Conservation (phyloP, 2,113 vertebrate species). For the Phylloscopus whistleri region DNA sequence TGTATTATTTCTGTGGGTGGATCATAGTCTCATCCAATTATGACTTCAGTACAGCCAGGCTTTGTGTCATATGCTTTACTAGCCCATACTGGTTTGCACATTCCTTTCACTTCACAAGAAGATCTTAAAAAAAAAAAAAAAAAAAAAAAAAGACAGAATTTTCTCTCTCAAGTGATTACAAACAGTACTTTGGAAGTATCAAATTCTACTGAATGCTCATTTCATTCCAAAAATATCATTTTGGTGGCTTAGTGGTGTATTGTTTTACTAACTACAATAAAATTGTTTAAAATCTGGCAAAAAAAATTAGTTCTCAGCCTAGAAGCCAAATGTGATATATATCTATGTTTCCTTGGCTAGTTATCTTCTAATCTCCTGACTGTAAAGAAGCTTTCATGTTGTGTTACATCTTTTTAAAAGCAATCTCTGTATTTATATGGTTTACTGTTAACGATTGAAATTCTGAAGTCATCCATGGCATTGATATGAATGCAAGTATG, state of each 20-base stretch:
- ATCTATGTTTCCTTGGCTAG: neutral
- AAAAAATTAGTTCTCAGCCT: neutral
- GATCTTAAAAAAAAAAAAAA: neutral
- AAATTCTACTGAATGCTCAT: conserved; percentile 20
- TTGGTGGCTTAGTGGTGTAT: conserved; percentile 16
- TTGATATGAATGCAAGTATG: neutral
- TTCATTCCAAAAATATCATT: conserved; percentile 39
- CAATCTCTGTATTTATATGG: neutral
- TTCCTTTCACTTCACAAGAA: conserved; percentile 55
- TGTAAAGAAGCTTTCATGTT: neutral
- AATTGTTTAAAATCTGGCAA: conserved; percentile 22
- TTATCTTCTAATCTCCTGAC: neutral
- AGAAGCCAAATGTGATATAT: neutral
- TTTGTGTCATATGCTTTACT: conserved; percentile 66
- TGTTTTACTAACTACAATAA: conserved; percentile 12
- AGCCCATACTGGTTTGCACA: conserved; percentile 59
- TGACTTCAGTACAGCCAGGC: conserved; percentile 62
- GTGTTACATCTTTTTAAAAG: neutral
- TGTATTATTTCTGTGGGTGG: conserved; percentile 68
- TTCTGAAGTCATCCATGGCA: neutral
- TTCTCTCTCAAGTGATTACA: conserved; percentile 12
- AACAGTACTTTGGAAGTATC: conserved; percentile 41
- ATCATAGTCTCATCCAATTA: conserved; percentile 68
- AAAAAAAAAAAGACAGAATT: neutral
- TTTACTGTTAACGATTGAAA: neutral